A percentile compares a stretch with the other conserved stretches of the same genome.
phyloP scores from a whole-genome alignment of 2,888 invertebrate species.

The Calephelis perditalis region DNA sequence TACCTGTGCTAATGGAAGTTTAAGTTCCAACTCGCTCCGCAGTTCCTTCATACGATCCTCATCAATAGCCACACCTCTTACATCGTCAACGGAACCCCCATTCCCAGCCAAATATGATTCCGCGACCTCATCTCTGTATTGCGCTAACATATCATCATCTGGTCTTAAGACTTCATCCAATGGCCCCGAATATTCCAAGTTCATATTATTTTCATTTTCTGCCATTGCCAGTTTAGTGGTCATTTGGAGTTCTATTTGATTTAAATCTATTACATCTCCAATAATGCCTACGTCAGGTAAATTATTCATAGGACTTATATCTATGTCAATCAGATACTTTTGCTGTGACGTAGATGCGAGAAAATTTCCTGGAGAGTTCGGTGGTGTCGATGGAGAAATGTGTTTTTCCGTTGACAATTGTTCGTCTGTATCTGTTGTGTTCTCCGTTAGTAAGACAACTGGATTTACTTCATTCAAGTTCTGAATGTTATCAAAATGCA shows the following conservation, averaged over 20 bases:
- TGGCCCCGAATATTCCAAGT: constrained; percentile 70
- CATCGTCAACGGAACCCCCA: constrained; percentile 67
- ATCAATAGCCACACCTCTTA: constrained; percentile 79
- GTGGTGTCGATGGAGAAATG: constrained; percentile 62
- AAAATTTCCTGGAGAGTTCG: constrained; percentile 64
- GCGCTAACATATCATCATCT: constrained; percentile 38
- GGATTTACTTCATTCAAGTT: constrained; percentile 47
- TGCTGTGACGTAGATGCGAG: constrained; percentile 58
- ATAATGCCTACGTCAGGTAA: constrained; percentile 18
- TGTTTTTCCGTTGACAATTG: constrained; percentile 55
- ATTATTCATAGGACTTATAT: constrained; percentile 38
- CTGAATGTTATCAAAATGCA: constrained; percentile 51
- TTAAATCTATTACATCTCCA: constrained; percentile 51
- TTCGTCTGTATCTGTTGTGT: constrained; percentile 46
- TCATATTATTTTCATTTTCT: constrained; percentile 73
- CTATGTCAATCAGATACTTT: constrained; percentile 59
- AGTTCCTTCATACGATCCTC: constrained; percentile 85
- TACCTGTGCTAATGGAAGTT: constrained; percentile 83
- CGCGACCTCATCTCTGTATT: constrained; percentile 44
- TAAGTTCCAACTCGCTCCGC: constrained; percentile 83
- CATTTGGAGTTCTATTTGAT: constrained; percentile 67
- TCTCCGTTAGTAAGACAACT: constrained; percentile 37
- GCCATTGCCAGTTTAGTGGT: constrained; percentile 70
- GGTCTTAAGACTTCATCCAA: constrained; percentile 53
- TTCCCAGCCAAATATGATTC: constrained; percentile 68